Conservation (phyloP, 1,140 invertebrate species). For the Kradibia gibbosae region DNA sequence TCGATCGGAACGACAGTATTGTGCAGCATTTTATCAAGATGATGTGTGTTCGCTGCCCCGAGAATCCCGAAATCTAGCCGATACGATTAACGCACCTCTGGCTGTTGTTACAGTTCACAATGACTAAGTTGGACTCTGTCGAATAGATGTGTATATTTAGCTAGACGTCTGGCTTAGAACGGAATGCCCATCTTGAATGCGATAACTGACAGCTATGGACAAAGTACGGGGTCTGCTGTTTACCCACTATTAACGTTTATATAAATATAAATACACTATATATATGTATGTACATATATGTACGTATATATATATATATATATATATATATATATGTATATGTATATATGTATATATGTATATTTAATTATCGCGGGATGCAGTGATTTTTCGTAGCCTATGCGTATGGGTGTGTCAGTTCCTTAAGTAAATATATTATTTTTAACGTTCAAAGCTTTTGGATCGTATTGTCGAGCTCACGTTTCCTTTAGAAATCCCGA, state of each 20-base stretch:
- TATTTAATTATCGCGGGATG: neutral
- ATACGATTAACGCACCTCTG: slow-evolving; percentile 22
- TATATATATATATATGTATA: neutral
- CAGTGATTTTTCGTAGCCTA: neutral
- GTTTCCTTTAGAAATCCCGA: too few species aligned
- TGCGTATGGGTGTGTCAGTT: neutral
- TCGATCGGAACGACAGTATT: slow-evolving; percentile 54
- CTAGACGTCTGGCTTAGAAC: neutral
- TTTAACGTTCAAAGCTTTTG: too few species aligned
- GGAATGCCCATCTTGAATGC: neutral
- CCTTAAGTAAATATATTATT: too few species aligned
- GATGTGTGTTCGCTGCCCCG: slow-evolving; percentile 60
- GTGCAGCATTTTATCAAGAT: slow-evolving; percentile 65
- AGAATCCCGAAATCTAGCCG: neutral
- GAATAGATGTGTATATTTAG: slow-evolving; percentile 46
- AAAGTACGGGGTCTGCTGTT: slow-evolving; percentile 46
- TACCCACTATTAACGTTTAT: slow-evolving; percentile 1
- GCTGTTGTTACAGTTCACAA: neutral
- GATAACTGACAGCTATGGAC: neutral
- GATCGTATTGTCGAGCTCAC: too few species aligned
- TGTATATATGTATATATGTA: neutral
- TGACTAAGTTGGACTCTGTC: slow-evolving; percentile 13
- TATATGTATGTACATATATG: neutral
- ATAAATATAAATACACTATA: neutral
- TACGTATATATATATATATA: neutral